These are phyloP conservation scores for Byasa hedistus DNA, from an alignment of 2,888 invertebrate genomes.

Conservation along the genomic window DNA sequence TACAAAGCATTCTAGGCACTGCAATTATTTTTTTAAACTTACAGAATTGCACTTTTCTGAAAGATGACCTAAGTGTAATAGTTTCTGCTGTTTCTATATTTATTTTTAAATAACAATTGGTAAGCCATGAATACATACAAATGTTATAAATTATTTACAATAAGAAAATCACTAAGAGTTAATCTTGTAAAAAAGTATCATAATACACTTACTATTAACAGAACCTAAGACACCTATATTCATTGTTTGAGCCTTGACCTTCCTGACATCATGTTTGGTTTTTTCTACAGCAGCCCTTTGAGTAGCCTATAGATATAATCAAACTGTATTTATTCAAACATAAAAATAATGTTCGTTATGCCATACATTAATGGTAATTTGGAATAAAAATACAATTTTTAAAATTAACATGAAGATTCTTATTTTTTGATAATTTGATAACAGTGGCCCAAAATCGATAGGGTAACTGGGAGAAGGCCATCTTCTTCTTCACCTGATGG, in stretches of 20 bases:
- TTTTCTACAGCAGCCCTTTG: conserved; percentile 94
- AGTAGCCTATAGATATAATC: conserved; percentile 78
- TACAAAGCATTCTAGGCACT: no score
- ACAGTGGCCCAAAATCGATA: no score
- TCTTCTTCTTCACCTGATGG: no score
- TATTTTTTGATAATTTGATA: no score
- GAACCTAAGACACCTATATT: conserved; percentile 79
- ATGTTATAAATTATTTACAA: conserved; percentile 8
- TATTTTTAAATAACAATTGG: conserved; percentile 11
- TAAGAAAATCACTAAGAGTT: background rate
- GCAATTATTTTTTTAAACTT: no score
- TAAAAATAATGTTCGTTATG: background rate
- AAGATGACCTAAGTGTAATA: no score
- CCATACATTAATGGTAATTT: no score
- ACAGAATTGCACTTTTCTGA: no score
- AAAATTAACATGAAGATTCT: no score
- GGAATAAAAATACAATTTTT: no score
- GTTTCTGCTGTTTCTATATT: background rate
- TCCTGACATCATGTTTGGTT: conserved; percentile 92
- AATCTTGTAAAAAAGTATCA: conserved; percentile 25
- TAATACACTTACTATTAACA: conserved; percentile 54
- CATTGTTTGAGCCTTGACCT: conserved; percentile 82
- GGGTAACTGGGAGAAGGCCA: no score
- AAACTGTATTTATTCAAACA: background rate
- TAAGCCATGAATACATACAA: conserved; percentile 22